Evolutionary conservation across 2,888 invertebrate species (phyloP), one percentile per base, ranked within the genome.

Genomic region (Octonoba sinensis): DNA sequence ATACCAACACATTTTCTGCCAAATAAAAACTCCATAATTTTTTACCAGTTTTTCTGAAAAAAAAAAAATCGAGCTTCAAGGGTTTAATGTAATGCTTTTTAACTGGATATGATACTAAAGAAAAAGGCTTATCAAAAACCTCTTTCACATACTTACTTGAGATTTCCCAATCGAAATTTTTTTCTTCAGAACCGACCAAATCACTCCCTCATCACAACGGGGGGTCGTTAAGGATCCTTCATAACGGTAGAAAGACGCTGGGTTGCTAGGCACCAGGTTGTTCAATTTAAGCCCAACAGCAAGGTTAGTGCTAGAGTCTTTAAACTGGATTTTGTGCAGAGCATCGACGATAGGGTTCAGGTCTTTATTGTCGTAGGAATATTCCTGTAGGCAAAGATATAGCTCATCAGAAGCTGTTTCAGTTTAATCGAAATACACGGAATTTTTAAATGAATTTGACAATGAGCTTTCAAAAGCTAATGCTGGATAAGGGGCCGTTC

Each of bases 191-290:
- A 77, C 12, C 3, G 56, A 64, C 77, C 77, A 77, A 0, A 24
- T 16, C 6, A 70, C 77, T 6, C 47, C 57, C 36, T 77, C 76
- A 51, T 44, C 54, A 20, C 76, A 77, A 11, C 18, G 27, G 4
- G 76, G 76, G 4, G 76, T 70, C 4, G 76, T 77, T 13, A 77
- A 27, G 11, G 76, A 77, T 0, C 76, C 76, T 8, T 64, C 15
- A 36, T 77, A 77, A 12, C 64, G 64, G 56, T 62, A 77, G 57
- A 18, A 70, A 12, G 64, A 24, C 11, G 62, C n/a, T 0, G 62
- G 62, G 20, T 77, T 70, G 24, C 36, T 13, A 6, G 74, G 74
- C 8, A 77, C 3, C n/a, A 77, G 36, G 11, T 70, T 22, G 20
- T 46, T 51, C 18, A 77, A 36, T 20, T 54, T 60, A 3, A 77